Percentiles rank a stretch among this genome's conserved stretches.
phyloP scores from a whole-genome alignment of 2,797 vertebrate genomes.

The Falco concolor region DNA sequence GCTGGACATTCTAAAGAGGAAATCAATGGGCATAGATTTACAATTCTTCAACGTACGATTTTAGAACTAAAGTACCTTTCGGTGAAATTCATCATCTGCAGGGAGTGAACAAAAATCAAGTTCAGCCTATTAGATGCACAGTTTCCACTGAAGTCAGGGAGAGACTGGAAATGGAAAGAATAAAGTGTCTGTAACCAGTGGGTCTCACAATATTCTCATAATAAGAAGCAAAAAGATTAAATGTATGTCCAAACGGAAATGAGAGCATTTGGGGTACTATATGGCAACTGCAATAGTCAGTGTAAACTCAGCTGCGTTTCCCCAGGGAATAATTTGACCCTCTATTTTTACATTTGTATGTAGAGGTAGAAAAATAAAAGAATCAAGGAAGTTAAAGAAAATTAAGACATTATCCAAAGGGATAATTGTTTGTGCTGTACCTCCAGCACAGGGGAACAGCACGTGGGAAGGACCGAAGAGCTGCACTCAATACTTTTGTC shows the following conservation, averaged over 20 bases:
- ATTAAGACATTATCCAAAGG: neutral
- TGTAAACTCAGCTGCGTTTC: neutral
- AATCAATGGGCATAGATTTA: conserved; percentile 51
- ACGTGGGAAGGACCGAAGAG: conserved; percentile 21
- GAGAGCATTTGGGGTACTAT: neutral
- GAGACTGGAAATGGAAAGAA: neutral
- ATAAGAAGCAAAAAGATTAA: neutral
- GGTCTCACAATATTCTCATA: neutral
- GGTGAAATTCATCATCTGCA: neutral
- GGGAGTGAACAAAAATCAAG: neutral
- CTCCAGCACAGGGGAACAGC: conserved; percentile 30
- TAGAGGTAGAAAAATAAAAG: neutral
- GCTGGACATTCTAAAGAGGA: neutral
- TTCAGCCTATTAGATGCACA: neutral
- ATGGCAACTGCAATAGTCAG: neutral
- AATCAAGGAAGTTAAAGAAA: neutral
- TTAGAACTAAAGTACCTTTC: neutral
- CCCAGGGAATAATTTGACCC: neutral
- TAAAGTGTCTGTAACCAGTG: neutral
- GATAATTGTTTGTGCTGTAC: conserved; percentile 36
- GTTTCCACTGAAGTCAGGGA: neutral
- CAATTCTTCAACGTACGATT: neutral
- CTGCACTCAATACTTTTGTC: conserved; percentile 50
- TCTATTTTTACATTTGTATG: neutral
- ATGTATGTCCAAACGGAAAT: neutral